phyloP scores from a whole-genome alignment of 2,113 vertebrate genomes.

The Vanacampus margaritifer region DNA sequence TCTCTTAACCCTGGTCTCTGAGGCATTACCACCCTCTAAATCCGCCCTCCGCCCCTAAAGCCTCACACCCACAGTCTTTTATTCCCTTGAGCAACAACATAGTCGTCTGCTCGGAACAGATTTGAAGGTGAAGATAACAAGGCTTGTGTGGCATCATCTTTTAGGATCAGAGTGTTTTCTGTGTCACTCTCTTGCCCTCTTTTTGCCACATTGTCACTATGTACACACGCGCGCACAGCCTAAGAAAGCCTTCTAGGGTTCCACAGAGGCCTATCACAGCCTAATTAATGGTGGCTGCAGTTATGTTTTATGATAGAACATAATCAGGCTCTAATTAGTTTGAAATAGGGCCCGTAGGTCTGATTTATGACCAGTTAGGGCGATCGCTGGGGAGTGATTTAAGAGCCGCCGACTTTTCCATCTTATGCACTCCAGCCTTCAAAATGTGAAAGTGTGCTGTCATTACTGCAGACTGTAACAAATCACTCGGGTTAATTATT shows the following conservation, averaged over 20 bases:
- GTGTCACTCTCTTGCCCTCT: background rate
- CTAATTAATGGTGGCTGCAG: conserved; percentile 53
- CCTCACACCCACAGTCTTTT: conserved; percentile 3
- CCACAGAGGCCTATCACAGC: conserved; percentile 31
- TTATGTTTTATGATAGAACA: conserved; percentile 58
- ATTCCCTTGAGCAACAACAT: conserved; percentile 16
- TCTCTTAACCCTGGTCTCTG: conserved; percentile 34
- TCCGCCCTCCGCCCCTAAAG: background rate
- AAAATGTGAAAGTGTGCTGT: conserved; percentile 6
- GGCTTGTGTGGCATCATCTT: conserved; percentile 27
- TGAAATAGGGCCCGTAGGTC: conserved; percentile 40
- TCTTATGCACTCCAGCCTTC: conserved; percentile 18
- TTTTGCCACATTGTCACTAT: background rate
- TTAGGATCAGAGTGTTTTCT: conserved; percentile 13
- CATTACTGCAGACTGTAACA: background rate
- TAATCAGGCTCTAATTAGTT: conserved; percentile 55
- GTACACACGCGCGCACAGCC: conserved; percentile 6
- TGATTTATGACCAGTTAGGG: conserved; percentile 48
- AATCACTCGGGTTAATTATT: background rate
- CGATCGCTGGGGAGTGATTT: conserved; percentile 36
- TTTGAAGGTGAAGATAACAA: conserved; percentile 23
- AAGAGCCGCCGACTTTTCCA: conserved; percentile 25
- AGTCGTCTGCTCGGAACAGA: background rate
- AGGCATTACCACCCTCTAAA: conserved; percentile 6
- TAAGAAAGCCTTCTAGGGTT: conserved; percentile 31